phyloP scores from a whole-genome alignment of 2,797 vertebrate genomes.

The Chanos chanos region DNA sequence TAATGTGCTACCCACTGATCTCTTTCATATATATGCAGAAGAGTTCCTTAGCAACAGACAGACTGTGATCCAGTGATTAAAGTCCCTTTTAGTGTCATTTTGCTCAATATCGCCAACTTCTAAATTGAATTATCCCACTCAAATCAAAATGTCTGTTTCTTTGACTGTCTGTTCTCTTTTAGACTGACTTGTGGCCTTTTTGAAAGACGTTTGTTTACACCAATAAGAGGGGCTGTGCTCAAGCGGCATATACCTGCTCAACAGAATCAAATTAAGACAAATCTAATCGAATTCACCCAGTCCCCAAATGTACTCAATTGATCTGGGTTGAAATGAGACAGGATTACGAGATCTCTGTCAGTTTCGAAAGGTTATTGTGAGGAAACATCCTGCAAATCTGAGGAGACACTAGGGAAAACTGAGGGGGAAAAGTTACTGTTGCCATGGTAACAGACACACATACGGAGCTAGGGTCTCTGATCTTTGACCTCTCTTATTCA shows the following conservation, averaged over 20 bases:
- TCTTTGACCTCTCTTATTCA: too few species aligned
- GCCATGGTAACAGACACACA: too few species aligned
- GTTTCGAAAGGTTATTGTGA: slow-evolving; percentile 21
- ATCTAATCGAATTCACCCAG: slow-evolving; percentile 41
- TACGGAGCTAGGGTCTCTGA: too few species aligned
- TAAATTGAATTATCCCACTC: not conserved
- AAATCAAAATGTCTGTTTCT: too few species aligned
- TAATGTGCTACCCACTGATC: too few species aligned
- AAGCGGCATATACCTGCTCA: slow-evolving; percentile 37
- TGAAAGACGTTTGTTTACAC: slow-evolving; percentile 25
- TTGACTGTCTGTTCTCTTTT: not conserved
- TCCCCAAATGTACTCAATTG: slow-evolving; percentile 45
- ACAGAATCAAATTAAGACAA: slow-evolving; percentile 37
- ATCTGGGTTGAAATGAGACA: slow-evolving; percentile 44
- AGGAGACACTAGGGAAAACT: too few species aligned
- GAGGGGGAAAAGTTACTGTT: too few species aligned
- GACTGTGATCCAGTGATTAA: too few species aligned
- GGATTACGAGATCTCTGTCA: slow-evolving; percentile 48
- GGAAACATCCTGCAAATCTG: slow-evolving; percentile 1
- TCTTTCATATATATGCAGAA: too few species aligned
- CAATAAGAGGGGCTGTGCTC: slow-evolving; percentile 34
- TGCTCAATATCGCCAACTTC: not conserved
- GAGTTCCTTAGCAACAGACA: too few species aligned
- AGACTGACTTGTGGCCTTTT: not conserved
- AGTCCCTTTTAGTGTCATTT: too few species aligned